Evolutionary conservation across 2,888 invertebrate species (phyloP), one percentile per base, ranked within the genome.

Genomic region (Clusia tigrina): DNA sequence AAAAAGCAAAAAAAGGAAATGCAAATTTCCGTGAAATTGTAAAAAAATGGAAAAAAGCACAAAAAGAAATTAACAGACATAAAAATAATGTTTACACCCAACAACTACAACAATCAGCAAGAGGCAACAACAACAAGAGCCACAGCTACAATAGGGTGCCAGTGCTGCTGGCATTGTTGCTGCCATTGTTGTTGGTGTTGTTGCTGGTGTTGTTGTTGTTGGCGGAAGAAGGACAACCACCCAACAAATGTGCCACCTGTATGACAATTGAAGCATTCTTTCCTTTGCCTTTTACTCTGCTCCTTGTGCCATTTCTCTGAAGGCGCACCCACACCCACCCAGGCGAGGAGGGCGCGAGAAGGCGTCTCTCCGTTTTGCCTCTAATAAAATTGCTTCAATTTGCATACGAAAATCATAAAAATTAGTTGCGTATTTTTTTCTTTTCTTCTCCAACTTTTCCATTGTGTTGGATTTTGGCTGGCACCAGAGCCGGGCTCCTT

Each of bases 71-170:
- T 77, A 77, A 77, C 77, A 75, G 73, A 77, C 77, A 77, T 77
- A 77, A 77, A 77, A 77, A 76, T 77, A 77, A 77, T 76, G 77
- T 77, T 77, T 75, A 75, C 77, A 77, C 77, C 76, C 77, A 76
- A 77, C 76, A 76, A 71, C 48, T 9, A 48, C 48, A 32, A 32
- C 32, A 32, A 12, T 12, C n/a, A 9, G 32, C 32, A 32, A 32
- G n/a, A n/a, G n/a, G n/a, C 32, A 32, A 32, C 32, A 20, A n/a
- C 42, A 42, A 42, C 48, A 15, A 48, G 5, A 20, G 48, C 5
- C 42, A 42, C 3, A n/a, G n/a, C n/a, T n/a, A n/a, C n/a, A n/a
- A n/a, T n/a, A n/a, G n/a, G n/a, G n/a, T n/a, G n/a, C n/a, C n/a
- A n/a, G n/a, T n/a, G n/a, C n/a, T n/a, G n/a, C n/a, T n/a, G n/a